Conservation (phyloP, 2,113 vertebrate genomes). For the Chlorocebus sabaeus region DNA sequence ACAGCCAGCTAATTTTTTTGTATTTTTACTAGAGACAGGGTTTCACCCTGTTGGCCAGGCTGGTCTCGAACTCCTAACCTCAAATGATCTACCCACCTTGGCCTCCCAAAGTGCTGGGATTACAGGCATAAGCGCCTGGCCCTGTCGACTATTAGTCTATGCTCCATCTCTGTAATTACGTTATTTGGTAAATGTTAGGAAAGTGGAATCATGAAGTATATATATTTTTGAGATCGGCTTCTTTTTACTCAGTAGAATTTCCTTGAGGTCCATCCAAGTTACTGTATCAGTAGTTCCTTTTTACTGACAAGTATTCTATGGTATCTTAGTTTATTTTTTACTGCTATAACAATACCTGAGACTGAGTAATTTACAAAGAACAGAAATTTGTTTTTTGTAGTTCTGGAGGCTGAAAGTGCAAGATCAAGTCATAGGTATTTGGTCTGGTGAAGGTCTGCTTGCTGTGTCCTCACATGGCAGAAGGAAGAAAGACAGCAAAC, state of each 20-base stretch:
- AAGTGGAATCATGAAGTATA: background rate
- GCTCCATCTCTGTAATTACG: too few species aligned
- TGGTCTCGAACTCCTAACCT: too few species aligned
- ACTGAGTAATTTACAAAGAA: background rate
- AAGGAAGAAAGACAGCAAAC: background rate
- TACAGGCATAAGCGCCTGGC: too few species aligned
- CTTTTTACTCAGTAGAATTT: background rate
- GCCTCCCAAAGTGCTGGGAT: too few species aligned
- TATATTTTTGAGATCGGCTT: background rate
- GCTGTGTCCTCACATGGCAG: background rate
- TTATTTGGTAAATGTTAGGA: too few species aligned
- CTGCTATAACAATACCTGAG: background rate
- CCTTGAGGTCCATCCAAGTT: background rate
- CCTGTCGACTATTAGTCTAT: too few species aligned
- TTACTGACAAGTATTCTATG: background rate
- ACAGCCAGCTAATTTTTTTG: too few species aligned
- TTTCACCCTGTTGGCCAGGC: too few species aligned
- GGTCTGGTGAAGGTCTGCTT: background rate
- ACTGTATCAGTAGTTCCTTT: background rate
- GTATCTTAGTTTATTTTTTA: background rate
- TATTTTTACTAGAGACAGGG: too few species aligned
- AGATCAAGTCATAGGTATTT: background rate
- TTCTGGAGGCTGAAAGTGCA: background rate
- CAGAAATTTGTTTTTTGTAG: background rate
- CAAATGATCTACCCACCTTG: too few species aligned